phyloP scores from a whole-genome alignment of 2,797 vertebrate species.

The Nannoperca obscura region DNA sequence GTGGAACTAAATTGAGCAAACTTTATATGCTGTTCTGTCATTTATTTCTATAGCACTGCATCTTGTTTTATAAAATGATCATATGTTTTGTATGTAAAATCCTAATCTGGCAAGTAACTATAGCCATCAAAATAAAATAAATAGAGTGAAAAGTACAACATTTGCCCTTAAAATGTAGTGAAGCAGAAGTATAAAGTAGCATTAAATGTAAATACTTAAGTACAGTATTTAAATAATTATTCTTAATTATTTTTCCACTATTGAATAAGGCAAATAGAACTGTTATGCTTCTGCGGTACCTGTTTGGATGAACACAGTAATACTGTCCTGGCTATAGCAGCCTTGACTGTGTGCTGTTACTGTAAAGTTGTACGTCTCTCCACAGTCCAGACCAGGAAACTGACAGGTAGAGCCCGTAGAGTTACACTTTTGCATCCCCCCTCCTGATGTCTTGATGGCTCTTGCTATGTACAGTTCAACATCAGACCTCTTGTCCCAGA shows the following conservation, averaged over 20 bases:
- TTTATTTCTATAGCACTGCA: background rate
- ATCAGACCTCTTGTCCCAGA: conserved; percentile 67
- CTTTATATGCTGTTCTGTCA: background rate
- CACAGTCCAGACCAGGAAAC: conserved; percentile 74
- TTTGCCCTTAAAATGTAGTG: background rate
- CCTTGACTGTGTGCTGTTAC: conserved; percentile 63
- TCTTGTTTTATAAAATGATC: background rate
- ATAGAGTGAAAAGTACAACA: background rate
- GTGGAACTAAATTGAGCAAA: too few relatives aligned
- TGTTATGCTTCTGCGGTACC: conserved; percentile 57
- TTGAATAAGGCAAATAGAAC: background rate
- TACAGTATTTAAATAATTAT: background rate
- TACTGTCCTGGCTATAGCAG: conserved; percentile 71
- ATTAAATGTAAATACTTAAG: too few relatives aligned
- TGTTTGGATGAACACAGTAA: conserved; percentile 61
- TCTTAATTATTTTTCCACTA: background rate
- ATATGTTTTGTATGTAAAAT: background rate
- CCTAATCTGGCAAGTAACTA: background rate
- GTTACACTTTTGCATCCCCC: conserved; percentile 44
- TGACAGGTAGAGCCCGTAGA: conserved; percentile 66
- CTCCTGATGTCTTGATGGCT: conserved; percentile 56
- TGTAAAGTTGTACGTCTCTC: conserved; percentile 75
- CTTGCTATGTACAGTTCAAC: conserved; percentile 67
- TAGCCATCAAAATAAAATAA: background rate
- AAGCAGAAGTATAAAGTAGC: too few relatives aligned